Base-by-base conservation (phyloP, 2,797 vertebrate species). In the Lacerta agilis region DNA sequence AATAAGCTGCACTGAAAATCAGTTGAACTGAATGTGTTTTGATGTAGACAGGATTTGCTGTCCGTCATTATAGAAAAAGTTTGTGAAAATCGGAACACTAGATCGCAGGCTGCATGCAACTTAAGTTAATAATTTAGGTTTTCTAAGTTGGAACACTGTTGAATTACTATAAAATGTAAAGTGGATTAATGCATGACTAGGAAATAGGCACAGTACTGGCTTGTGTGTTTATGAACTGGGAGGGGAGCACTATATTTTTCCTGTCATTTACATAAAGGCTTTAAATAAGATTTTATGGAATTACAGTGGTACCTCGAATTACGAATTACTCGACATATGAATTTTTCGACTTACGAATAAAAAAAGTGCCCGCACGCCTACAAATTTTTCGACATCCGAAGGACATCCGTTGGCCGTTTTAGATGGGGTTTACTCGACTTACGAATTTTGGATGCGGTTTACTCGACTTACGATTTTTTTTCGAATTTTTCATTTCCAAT, bases 81-180 rank as follows among this genome's bases (percentile, higher is more conserved):
- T 81, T 55, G 27, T 73, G 20, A 91, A 91, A 94, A 88, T 38
- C n/a, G 88, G 41, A 91, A 94, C 96, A 93, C 94, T 96, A 97
- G 96, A 93, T 95, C 95, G 96, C 96, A 96, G 94, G 83, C 87
- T 88, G 92, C 90, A 89, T 88, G 92, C 90, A 89, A 90, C 91
- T 93, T 79, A 90, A 64, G 38, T n/a, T 85, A 55, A 77, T 88
- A 87, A 75, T 92, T 94, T 29, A 85, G 58, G 33, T 84, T 45
- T 84, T 87, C n/a, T 58, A 84, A 85, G 73, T 15, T 80, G 66
- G 38, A 79, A 72, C 27, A 77, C 2, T 11, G n/a, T 73, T 61
- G 41, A 41, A 78, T 78, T 88, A 91, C 83, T 89, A 78, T 38
- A 61, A 81, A 29, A 55, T 89, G 10, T 27, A 88, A 94, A 91